Base-by-base conservation (phyloP, 2,888 invertebrate genomes). In the Microplitis deprimator region DNA sequence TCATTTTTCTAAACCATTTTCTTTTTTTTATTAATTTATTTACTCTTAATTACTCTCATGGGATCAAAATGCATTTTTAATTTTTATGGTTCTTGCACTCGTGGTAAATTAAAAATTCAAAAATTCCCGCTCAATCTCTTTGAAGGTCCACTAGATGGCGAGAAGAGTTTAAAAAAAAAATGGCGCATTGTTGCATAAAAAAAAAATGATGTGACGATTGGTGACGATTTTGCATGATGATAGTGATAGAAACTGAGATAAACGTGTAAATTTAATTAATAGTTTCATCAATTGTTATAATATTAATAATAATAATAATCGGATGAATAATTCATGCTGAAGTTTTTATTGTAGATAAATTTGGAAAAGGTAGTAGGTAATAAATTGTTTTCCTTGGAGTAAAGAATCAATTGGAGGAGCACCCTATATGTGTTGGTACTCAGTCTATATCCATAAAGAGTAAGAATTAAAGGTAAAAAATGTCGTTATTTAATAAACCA, bases 401-500 rank as follows among this genome's bases (percentile, higher is more conserved):
- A 13, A 50, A 50, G 10, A 10, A 50, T 50, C 50, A 50, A 50
- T 50, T 50, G 50, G 50, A 13, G 13, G 13, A 50, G 50, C 13
- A 50, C 50, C 50, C 10, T 50, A 50, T 13, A 13, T 29, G 29
- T 29, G 29, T 29, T 29, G 29, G 5, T 50, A 50, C 13, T 13
- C 13, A 8, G 50, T 50, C 41, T 41, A 29, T 29, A 29, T 13
- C 4, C 8, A 50, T 50, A 13, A 13, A 50, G 50, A 50, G 50
- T 50, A 50, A 13, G 38, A 65, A 39, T 40, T 17, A 60, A 72
- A 73, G 16, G 72, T 75, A n/a, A 74, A 90, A 83, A 84, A 96
- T 96, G 96, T 95, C 96, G 77, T 89, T 96, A 82, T 97, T 97
- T 90, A 95, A 95, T 85, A 97, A 97, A 91, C 97, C 97, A 0